Evolutionary conservation across 2,888 invertebrate genomes (phyloP).

Genomic region (Drosophila eohydei): DNA sequence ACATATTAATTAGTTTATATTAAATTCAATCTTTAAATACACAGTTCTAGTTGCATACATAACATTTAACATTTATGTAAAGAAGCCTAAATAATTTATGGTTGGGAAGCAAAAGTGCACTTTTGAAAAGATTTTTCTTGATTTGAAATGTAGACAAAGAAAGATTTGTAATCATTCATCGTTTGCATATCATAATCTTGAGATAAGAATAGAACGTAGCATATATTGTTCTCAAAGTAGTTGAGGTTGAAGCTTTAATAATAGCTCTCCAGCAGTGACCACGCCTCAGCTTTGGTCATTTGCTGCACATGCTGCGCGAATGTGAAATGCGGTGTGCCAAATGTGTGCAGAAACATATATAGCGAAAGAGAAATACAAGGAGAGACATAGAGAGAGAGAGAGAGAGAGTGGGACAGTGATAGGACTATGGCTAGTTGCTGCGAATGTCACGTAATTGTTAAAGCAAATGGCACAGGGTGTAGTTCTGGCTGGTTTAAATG

Average conservation of each 20-base stretch:
- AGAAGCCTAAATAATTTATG: too few relatives aligned
- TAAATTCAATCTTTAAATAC: neutral
- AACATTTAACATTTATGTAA: too few relatives aligned
- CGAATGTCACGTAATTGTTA: slow-evolving; percentile 71
- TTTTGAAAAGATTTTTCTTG: too few relatives aligned
- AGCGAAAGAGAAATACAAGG: neutral
- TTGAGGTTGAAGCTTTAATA: slow-evolving; percentile 13
- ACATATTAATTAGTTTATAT: neutral
- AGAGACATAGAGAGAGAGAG: neutral
- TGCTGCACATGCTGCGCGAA: slow-evolving; percentile 64
- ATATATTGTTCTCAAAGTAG: neutral
- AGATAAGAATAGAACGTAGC: neutral
- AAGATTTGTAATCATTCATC: neutral
- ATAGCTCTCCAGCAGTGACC: neutral
- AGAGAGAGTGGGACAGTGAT: neutral
- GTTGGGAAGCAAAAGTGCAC: too few relatives aligned
- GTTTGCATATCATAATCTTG: neutral
- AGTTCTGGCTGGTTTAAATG: slow-evolving; percentile 30
- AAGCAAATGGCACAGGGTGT: slow-evolving; percentile 43
- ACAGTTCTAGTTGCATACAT: too few relatives aligned
- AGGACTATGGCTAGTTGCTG: neutral
- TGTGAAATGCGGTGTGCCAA: slow-evolving; percentile 29
- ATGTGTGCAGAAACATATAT: slow-evolving; percentile 1
- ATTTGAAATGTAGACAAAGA: neutral
- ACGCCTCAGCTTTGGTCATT: slow-evolving; percentile 56